phyloP scores from a whole-genome alignment of 2,797 vertebrate genomes.

The Acomys russatus region DNA sequence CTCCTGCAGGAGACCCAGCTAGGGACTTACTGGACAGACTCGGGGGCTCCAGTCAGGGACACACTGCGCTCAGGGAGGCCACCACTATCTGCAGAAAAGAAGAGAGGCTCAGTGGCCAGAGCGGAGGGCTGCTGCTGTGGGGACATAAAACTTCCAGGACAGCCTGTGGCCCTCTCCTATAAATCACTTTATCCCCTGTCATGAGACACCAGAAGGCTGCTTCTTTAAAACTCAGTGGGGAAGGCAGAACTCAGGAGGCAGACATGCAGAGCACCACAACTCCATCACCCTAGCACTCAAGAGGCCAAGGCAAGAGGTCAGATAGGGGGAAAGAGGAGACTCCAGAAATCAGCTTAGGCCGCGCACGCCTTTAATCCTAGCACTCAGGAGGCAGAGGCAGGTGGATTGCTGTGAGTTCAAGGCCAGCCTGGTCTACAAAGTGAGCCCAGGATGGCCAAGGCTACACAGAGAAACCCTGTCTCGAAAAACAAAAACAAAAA shows the following conservation, averaged over 20 bases:
- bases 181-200: background rate
- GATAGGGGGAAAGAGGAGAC: background rate
- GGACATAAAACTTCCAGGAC: background rate
- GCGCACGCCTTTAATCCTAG: too few species aligned
- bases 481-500: too few species aligned
- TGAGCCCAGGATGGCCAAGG: too few species aligned
- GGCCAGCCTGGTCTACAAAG: too few species aligned
- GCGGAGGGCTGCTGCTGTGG: background rate
- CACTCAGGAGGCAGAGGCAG: too few species aligned
- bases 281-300: background rate
- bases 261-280: background rate
- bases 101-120: slow-evolving; percentile 11
- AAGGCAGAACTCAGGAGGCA: background rate
- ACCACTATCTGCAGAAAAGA: slow-evolving; percentile 91
- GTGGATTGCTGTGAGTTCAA: too few species aligned
- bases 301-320: background rate
- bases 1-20: background rate
- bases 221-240: background rate
- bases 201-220: background rate
- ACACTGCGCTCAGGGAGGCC: slow-evolving; percentile 94
- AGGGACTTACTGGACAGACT: slow-evolving; percentile 91
- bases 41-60: slow-evolving; percentile 94
- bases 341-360: background rate
- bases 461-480: too few species aligned
- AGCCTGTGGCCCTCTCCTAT: background rate